A percentile compares a stretch with the other conserved stretches of the same genome.
Evolutionary conservation across 2,888 invertebrate species (phyloP).

Genomic region (Sphaerophoria taeniata): DNA sequence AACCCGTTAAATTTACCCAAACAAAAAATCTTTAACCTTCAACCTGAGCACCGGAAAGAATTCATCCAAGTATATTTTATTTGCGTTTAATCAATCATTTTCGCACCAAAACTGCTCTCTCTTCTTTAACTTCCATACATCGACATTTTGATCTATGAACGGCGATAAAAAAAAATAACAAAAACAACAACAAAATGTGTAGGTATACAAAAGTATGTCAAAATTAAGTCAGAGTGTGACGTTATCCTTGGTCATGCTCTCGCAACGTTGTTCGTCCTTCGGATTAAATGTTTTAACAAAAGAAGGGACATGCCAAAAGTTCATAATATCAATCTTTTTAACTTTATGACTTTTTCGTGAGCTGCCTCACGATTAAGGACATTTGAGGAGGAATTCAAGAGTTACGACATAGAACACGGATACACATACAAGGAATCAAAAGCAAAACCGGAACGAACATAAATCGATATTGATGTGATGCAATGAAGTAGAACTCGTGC

Average conservation of each 20-base stretch:
- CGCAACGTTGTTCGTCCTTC: conserved; percentile 23
- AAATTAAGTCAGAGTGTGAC: neutral
- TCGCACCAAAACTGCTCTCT: conserved; percentile 12
- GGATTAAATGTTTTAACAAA: conserved; percentile 21
- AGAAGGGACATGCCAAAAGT: conserved; percentile 3
- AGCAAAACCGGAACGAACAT: conserved; percentile 21
- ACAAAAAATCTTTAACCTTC: conserved; percentile 19
- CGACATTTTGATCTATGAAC: conserved; percentile 57
- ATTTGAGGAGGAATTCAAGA: conserved; percentile 28
- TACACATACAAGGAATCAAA: too few species aligned
- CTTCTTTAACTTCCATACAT: conserved; percentile 43
- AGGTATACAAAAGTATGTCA: neutral
- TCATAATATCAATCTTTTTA: conserved; percentile 52
- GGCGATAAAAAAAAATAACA: conserved; percentile 34
- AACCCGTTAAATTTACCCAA: neutral
- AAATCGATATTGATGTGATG: conserved; percentile 37
- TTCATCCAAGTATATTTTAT: neutral
- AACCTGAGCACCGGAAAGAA: neutral
- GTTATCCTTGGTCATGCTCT: conserved; percentile 6
- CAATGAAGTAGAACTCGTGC: conserved; percentile 19
- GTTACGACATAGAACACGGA: neutral
- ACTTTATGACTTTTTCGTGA: conserved; percentile 60
- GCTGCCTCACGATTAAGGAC: conserved; percentile 41
- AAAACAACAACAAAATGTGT: neutral
- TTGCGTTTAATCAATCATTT: conserved; percentile 56